Percentiles rank a stretch among this genome's conserved stretches.
phyloP scores from a whole-genome alignment of 2,888 invertebrate species.

The Thymelicus acteon region DNA sequence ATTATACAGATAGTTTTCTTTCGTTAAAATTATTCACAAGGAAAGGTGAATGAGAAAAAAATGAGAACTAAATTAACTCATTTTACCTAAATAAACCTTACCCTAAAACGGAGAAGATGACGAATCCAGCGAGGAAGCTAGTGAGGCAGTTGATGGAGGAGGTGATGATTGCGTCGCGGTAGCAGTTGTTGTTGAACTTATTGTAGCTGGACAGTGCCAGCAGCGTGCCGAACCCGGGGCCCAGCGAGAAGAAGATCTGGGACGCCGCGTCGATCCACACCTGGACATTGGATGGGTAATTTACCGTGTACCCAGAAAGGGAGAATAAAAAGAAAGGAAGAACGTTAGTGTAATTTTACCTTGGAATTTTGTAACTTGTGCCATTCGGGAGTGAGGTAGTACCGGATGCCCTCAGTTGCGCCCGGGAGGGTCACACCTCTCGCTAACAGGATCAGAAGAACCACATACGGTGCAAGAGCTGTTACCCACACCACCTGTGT shows the following conservation, averaged over 20 bases:
- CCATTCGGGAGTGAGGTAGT: constrained; percentile 96
- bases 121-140: constrained; percentile 96
- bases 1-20: too few species aligned
- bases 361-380: constrained; percentile 91
- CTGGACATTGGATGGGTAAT: constrained; percentile 61
- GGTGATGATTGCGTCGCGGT: constrained; percentile 94
- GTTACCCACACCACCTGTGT: constrained; percentile 96
- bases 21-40: too few species aligned
- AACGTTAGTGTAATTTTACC: constrained; percentile 65
- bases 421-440: constrained; percentile 95
- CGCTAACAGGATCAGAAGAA: constrained; percentile 92
- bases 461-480: constrained; percentile 95
- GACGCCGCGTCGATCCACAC: constrained; percentile 98
- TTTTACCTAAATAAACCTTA: constrained; percentile 55
- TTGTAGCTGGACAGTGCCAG: constrained; percentile 96
- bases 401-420: constrained; percentile 92
- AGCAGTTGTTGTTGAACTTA: constrained; percentile 96
- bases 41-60: too few species aligned
- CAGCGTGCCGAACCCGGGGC: constrained; percentile 96
- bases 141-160: constrained; percentile 96
- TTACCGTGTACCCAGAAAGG: too few species aligned
- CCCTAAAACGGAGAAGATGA: constrained; percentile 97
- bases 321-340: too few species aligned
- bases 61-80: background rate
- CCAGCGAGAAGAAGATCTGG: constrained; percentile 96